Base-by-base conservation (phyloP, 2,113 vertebrate genomes). In the Phyllopteryx taeniolatus region DNA sequence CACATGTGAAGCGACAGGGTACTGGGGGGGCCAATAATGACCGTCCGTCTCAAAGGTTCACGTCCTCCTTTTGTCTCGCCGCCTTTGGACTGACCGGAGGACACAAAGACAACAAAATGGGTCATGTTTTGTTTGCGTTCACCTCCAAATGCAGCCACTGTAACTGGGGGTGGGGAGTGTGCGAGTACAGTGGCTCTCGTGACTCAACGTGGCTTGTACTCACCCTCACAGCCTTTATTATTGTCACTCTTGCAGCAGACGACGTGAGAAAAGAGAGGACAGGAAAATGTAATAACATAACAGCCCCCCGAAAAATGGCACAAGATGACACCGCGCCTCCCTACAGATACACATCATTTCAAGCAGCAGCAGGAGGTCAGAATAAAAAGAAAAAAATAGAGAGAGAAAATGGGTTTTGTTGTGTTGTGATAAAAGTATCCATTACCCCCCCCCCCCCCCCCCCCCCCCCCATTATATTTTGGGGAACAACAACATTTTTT, bases 121-220 rank as follows among this genome's bases (percentile, higher is more conserved):
- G 74, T 85, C 78, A 78, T 76, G 78, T 73, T 79, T 84, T 88
- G 68, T 86, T 85, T 84, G 74, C 79, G 72, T 84, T 81, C 79
- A 81, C 68, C 74, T 73, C 67, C 67, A 70, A 22, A 61, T 46
- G 49, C 67, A 66, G 43, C 42, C 44, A 27, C 14, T 47, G 43
- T 12, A 64, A 17, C 27, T 6, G 8, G 31, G 59, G 31, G 13
- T 13, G 14, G 22, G 15, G 59, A 33, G 22, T 60, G 27, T 15
- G 59, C 8, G 53, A 43, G 62, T 66, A 66, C 64, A 31, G 64
- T 47, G 64, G n/a, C 15, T 22, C 54, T 12, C 49, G 13, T 88
- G 83, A 90, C 68, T 87, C 80, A 83, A 73, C 76, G 74, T 77
- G 77, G 83, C 68, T 75, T 82, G 73, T 73, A 84, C 72, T 83